Evolutionary conservation across 2,113 vertebrate species (phyloP), one percentile per base, ranked within the genome.

Genomic region (Lota lota): DNA sequence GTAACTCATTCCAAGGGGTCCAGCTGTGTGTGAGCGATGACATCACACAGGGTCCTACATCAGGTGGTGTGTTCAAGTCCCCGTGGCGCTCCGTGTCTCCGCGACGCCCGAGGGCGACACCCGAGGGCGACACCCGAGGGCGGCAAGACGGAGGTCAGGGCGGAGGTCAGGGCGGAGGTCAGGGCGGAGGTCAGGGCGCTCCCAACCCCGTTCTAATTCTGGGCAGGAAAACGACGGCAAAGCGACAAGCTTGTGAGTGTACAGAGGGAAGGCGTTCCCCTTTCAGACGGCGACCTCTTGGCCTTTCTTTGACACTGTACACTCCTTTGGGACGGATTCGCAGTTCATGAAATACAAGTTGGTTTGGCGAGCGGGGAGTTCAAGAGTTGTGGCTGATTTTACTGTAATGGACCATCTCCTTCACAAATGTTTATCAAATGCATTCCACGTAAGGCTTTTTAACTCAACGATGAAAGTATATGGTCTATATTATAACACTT

Each of bases 181-280:
- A 0, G n/a, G 3, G n/a, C 17, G 16, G 75, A 68, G 63, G 61
- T 76, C 70, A 74, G 57, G 67, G 24, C 58, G 67, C 5, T 66
- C 58, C 2, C 73, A 78, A 66, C 21, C 63, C 16, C 51, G 33
- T 17, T 70, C 61, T 63, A 68, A 71, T 74, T 78, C 66, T 20
- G 19, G 36, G 67, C 69, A 18, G 68, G 75, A 67, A 33, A 67
- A 64, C 64, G 69, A 28, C 28, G 7, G 28, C 51, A 78, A 72
- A 54, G 20, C 67, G 16, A 58, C 73, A 64, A 64, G 67, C 50
- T 70, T 64, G 77, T 19, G 50, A 53, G 19, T 63, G 56, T 66
- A 61, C 56, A 64, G 69, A 28, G 24, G 66, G 19, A 64, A 71
- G 61, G 66, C 74, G 67, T 78, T 75, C 63, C 63, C 65, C 24